Evolutionary conservation across 2,113 vertebrate species (phyloP).

Genomic region (Oceanites oceanicus): DNA sequence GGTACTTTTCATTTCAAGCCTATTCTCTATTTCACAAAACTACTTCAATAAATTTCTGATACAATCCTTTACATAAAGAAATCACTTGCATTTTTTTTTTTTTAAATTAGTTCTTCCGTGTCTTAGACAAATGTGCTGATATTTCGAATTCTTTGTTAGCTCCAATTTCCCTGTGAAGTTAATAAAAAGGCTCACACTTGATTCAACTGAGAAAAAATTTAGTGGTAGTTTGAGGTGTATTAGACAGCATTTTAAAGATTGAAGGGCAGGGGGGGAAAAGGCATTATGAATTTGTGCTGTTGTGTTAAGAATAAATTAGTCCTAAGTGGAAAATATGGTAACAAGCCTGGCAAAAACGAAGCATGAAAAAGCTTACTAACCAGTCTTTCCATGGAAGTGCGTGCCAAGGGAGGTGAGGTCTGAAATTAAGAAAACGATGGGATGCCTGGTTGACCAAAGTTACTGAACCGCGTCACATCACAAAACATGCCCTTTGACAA

Average conservation of each 20-base stretch:
- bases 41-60: not conserved
- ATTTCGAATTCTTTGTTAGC: not conserved
- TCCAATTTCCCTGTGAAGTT: not conserved
- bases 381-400: not conserved
- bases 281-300: not conserved
- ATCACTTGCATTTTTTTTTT: not conserved
- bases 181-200: not conserved
- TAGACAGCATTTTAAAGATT: not conserved
- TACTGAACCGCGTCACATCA: not conserved
- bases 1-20: not conserved
- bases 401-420: conserved; percentile 29
- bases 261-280: not conserved
- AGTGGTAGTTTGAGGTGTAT: not conserved
- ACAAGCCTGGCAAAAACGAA: conserved; percentile 50
- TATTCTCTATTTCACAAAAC: not conserved
- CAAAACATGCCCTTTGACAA: not conserved
- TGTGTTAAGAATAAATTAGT: conserved; percentile 18
- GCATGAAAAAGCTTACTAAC: not conserved
- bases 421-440: conserved; percentile 19
- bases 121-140: not conserved
- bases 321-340: conserved; percentile 51
- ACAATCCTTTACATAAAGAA: not conserved
- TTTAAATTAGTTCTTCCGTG: not conserved
- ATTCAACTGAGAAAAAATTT: not conserved
- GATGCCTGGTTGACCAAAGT: not conserved